These are phyloP conservation scores for Chorisops tibialis DNA, from an alignment of 2,888 invertebrate species.

Conservation along the genomic window DNA sequence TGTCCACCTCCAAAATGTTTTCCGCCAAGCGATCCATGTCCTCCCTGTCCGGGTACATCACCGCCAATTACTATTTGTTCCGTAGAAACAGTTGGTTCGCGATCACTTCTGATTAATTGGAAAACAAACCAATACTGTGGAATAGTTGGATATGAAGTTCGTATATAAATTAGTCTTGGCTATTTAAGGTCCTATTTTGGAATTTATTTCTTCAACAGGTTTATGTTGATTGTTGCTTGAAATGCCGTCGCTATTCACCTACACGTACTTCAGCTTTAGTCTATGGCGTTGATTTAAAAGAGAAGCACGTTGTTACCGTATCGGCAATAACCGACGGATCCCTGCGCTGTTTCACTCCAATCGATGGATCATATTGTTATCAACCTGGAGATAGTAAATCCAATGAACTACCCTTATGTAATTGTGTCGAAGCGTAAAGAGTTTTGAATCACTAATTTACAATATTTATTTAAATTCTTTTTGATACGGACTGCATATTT, in stretches of 20 bases:
- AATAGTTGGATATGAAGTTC: background rate
- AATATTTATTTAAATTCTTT: no score
- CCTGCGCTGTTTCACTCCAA: no score
- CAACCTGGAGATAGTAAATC: no score
- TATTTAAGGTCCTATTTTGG: no score
- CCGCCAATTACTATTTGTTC: background rate
- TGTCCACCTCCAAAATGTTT: background rate
- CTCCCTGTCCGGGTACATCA: background rate
- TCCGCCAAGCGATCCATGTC: background rate
- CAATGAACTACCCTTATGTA: no score
- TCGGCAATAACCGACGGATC: slow-evolving; percentile 37
- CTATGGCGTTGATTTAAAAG: slow-evolving; percentile 42
- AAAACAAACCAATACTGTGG: background rate
- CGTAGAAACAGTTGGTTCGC: background rate
- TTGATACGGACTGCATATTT: no score
- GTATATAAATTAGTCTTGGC: background rate
- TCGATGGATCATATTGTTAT: no score
- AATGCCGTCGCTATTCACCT: slow-evolving; percentile 43
- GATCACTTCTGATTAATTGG: slow-evolving; percentile 6
- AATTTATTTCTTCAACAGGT: slow-evolving; percentile 37
- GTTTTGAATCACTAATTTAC: no score
- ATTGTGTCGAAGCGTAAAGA: no score
- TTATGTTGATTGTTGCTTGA: slow-evolving; percentile 46
- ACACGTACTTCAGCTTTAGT: slow-evolving; percentile 45
- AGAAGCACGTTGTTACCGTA: slow-evolving; percentile 42